Base-by-base conservation (phyloP, 2,888 invertebrate genomes). In the Liopterus haemorrhoidalis region DNA sequence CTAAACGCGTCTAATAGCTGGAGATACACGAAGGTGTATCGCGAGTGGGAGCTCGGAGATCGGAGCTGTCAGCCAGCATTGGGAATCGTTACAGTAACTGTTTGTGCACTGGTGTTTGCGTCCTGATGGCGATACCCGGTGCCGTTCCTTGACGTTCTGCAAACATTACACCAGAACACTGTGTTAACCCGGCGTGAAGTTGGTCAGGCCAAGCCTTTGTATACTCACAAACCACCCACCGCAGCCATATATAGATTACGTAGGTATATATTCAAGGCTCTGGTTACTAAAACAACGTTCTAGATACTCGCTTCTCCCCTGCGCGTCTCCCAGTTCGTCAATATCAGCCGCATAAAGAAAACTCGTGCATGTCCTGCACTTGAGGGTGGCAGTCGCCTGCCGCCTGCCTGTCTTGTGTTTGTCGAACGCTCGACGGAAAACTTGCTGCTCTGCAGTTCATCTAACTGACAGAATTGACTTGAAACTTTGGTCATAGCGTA, bases 101-200 rank as follows among this genome's bases (percentile, higher is more conserved):
- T 39, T 44, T 45, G 45, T 39, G 39, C 15, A 45, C 45, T 39
- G 45, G 25, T 45, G 45, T 38, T 45, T 45, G 45, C 39, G 45
- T 39, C 39, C 38, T 12, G 4, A 3, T 3, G 33, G 33, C 32
- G 41, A 42, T 42, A 42, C 35, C 42, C 42, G 36, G 41, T 24
- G 32, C 28, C 15, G 28, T 39, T 20, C 41, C 15, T 14, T 44
- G 45, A 45, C 45, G 24, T 24, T 39, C 33, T 20, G 32, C 24
- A 39, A 45, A 39, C 45, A 32, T 27, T 22, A 33, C 6, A 8
- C 4, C 9, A 6, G 9, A 22, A 22, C 9, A n/a, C n/a, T n/a
- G 24, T 22, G 24, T 22, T 6, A 22, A 15, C 12, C 30, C 12
- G 14, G 22, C 20, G 21, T 16, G 12, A 22, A 22, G 12, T 32